Evolutionary conservation across 2,797 vertebrate species (phyloP), one percentile per base, ranked within the genome.

Genomic region (Lithobates sylvaticus): DNA sequence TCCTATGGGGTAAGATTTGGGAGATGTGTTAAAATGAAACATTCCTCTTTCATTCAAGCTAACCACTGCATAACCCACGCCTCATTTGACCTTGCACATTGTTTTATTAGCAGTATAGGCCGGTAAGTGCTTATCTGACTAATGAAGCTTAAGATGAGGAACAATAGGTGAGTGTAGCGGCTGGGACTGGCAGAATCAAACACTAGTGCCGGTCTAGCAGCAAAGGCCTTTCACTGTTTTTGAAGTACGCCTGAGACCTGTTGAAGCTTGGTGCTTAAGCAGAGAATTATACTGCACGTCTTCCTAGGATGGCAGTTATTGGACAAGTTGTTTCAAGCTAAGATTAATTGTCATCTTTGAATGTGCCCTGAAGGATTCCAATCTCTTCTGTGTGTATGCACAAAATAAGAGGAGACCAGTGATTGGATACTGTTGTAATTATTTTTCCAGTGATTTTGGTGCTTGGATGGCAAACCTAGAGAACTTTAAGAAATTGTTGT

Each of bases 161-260:
- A 65, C 61, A 65, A 65, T 23, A 65, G 61, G 61, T 26, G 61
- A 47, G 39, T 47, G 26, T 68, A 47, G 36, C 16, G 42, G 78
- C 47, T 70, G 65, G 32, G 67, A 44, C 65, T 12, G 42, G 36
- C 78, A 26, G 26, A 65, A 50, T 70, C 67, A 42, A 2, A 71
- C 67, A 80, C n/a, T 54, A 54, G 44, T 47, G 32, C 78, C 15
- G 39, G 29, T 70, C 67, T 9, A 50, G 78, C 67, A 12, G 27
- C 39, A 32, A 34, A 50, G 44, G 67, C 44, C 26, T 26, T 70
- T 36, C 29, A 70, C 26, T n/a, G 72, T 68, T 67, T 65, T 54
- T 83, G 42, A 75, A 83, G 81, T 80, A 18, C 18, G 27, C 64
- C 42, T 79, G 80, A 83, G 47, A 74, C 54, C 70, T 74, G 69